Base-by-base conservation (phyloP, 1,140 invertebrate species). In the Copidosoma floridanum region DNA sequence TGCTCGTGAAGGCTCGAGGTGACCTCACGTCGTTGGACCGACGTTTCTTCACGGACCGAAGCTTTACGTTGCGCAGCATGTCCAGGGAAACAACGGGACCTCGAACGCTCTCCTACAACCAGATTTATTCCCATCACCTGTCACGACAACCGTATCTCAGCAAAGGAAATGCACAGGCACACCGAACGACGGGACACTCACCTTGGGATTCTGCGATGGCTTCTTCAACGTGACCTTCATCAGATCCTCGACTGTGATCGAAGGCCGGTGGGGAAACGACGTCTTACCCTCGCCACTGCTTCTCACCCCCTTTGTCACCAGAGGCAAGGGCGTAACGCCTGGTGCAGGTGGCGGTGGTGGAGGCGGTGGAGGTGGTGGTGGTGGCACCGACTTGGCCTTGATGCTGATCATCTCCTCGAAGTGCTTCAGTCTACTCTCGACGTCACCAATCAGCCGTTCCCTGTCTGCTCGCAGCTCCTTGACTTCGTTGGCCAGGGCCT, bases 141-240 rank as follows among this genome's bases (percentile, higher is more conserved):
- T n/a, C n/a, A n/a, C n/a, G n/a, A n/a, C n/a, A n/a, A n/a, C n/a
- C n/a, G n/a, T n/a, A n/a, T n/a, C n/a, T n/a, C n/a, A n/a, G n/a
- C n/a, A n/a, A n/a, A n/a, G n/a, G n/a, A n/a, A n/a, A n/a, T n/a
- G n/a, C n/a, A n/a, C n/a, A n/a, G n/a, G n/a, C n/a, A n/a, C n/a
- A n/a, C n/a, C n/a, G n/a, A n/a, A n/a, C n/a, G n/a, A n/a, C n/a
- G n/a, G n/a, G n/a, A 44, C 47, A 38, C 51, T 35, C 69, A 74
- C 68, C 44, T 72, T 74, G 27, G 58, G 40, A 37, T 48, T 67
- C 24, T 65, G 66, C 3, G 69, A 66, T 16, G 71, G 72, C 57
- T 78, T 77, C 57, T 68, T 77, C 18, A 78, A 43, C 8, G 70
- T 77, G 20, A 78, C 72, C 67, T 76, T 79, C 20, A 73, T 20